phyloP scores from a whole-genome alignment of 2,113 vertebrate genomes.

The Cinclus cinclus region DNA sequence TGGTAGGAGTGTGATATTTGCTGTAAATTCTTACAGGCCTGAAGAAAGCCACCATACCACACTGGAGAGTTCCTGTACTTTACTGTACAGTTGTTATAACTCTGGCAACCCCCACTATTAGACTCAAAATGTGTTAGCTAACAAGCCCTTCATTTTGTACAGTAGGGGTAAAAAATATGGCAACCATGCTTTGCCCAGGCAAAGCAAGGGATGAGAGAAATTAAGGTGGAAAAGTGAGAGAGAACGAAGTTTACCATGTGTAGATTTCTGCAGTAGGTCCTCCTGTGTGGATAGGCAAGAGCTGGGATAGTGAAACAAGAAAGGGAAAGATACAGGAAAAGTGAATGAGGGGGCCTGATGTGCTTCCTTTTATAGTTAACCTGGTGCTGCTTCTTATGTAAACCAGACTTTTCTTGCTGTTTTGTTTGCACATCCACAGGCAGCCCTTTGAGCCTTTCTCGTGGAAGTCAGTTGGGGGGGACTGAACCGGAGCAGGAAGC shows the following conservation, averaged over 20 bases:
- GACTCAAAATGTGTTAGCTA: background rate
- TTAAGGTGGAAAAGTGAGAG: background rate
- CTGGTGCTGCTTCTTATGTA: background rate
- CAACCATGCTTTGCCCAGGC: background rate
- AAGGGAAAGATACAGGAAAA: background rate
- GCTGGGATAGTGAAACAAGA: background rate
- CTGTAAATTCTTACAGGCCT: background rate
- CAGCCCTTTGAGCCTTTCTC: background rate
- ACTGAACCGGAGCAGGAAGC: background rate
- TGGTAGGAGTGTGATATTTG: background rate
- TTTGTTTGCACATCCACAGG: background rate
- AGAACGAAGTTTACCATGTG: background rate
- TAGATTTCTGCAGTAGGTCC: background rate
- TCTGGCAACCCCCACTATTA: background rate
- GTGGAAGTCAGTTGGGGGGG: background rate
- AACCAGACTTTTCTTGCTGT: background rate
- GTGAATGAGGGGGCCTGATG: fast-evolving
- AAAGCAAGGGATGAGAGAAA: background rate
- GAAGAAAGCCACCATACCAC: background rate
- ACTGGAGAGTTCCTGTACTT: background rate
- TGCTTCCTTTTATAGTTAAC: background rate
- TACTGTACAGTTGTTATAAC: background rate
- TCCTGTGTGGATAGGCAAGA: background rate
- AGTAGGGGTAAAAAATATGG: no score
- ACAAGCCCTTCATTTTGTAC: background rate